These are phyloP conservation scores for Dallia pectoralis DNA, from an alignment of 2,797 vertebrate species.

Conservation along the genomic window DNA sequence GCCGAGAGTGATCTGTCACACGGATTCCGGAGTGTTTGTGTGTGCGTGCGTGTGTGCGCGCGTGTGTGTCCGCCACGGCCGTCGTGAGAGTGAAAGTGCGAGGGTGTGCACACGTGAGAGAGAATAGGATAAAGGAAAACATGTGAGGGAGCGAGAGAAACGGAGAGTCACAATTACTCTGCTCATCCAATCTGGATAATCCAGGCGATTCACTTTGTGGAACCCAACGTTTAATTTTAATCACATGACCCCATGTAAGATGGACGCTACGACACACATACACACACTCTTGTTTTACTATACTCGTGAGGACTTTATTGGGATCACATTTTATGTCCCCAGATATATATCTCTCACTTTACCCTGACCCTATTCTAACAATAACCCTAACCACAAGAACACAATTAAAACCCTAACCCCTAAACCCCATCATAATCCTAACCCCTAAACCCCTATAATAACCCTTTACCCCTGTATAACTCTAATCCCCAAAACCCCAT, in stretches of 20 bases:
- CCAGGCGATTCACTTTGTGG: slow-evolving; percentile 30
- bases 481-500: too few relatives aligned
- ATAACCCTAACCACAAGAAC: too few relatives aligned
- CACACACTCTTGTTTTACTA: neutral
- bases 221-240: slow-evolving; percentile 5
- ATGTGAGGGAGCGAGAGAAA: neutral
- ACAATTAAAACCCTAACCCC: too few relatives aligned
- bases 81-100: neutral
- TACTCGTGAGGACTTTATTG: too few relatives aligned
- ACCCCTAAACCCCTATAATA: too few relatives aligned
- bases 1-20: slow-evolving; percentile 7
- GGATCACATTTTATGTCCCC: too few relatives aligned
- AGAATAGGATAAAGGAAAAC: neutral
- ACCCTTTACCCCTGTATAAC: too few relatives aligned
- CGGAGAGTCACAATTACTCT: slow-evolving; percentile 10
- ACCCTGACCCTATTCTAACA: too few relatives aligned
- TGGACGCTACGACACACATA: neutral
- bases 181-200: slow-evolving; percentile 46
- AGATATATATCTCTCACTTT: too few relatives aligned
- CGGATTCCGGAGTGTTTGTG: neutral
- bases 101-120: neutral
- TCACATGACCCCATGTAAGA: slow-evolving; percentile 10
- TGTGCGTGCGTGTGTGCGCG: neutral
- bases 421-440: too few relatives aligned
- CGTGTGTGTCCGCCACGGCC: neutral